Evolutionary conservation across 2,888 invertebrate species (phyloP), one percentile per base, ranked within the genome.

Genomic region (Formica aserva): DNA sequence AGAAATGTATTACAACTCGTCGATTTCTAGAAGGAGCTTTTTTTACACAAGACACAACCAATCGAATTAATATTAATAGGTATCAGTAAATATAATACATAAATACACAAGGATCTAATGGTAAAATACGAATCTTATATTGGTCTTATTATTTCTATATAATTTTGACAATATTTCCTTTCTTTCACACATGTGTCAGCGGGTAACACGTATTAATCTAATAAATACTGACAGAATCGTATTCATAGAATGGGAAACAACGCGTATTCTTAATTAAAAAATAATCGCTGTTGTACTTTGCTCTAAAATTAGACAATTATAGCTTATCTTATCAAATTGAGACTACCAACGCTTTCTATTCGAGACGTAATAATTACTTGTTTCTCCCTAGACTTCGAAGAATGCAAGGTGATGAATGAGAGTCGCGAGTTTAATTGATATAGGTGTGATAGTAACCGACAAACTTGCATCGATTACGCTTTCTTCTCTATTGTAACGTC

Each of bases 301-400:
- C 71, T 71, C 45, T 80, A 80, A 69, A 80, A 71, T 69, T 80
- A 77, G 55, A 80, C 78, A 71, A 69, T 80, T 71, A 77, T 32
- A 76, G 75, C 63, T 76, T 76, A 63, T 66, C n/a, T 80, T 80
- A 80, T 80, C 45, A 80, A 80, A 71, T 80, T 60, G 35, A 52
- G 52, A 60, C 60, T 60, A 71, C 26, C 41, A 66, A 60, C 71
- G 60, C 22, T 69, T 71, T 32, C 60, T 80, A 80, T 60, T 45
- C 45, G 60, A 60, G 71, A 45, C 26, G 18, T 87, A 88, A 63
- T 87, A 85, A 88, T 88, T 88, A 87, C 81, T 86, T 88, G 84
- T 85, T 88, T 86, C 84, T 78, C 85, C 84, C 87, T 88, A 88
- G 77, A 82, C 52, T 84, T 65, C 82, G 71, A 55, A 76, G 71